These are phyloP conservation scores for Artibeus lituratus DNA, from an alignment of 2,797 vertebrate species.

Conservation along the genomic window DNA sequence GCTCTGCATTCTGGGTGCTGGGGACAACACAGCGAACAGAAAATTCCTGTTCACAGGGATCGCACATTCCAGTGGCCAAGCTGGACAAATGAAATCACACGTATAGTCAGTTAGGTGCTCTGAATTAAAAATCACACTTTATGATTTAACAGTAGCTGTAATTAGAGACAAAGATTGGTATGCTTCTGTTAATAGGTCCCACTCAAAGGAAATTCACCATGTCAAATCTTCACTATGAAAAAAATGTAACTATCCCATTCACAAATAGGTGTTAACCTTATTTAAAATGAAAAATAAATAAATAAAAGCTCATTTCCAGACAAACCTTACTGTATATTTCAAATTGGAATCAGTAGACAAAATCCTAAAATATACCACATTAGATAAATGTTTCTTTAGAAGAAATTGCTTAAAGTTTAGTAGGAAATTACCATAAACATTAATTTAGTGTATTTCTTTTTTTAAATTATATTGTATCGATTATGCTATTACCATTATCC, in stretches of 20 bases:
- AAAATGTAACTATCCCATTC: not conserved
- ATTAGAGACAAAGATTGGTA: not conserved
- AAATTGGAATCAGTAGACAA: not conserved
- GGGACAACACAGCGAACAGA: not conserved
- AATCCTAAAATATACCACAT: not conserved
- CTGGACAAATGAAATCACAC: not conserved
- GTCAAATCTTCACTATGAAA: not conserved
- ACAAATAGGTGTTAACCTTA: not conserved
- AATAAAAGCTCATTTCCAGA: not conserved
- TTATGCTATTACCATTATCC: no score
- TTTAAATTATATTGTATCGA: no score
- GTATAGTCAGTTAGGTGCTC: not conserved
- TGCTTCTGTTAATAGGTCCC: not conserved
- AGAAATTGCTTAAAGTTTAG: not conserved
- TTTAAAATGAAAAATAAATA: not conserved
- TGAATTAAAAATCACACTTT: conserved; percentile 2
- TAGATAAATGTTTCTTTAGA: not conserved
- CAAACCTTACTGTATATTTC: not conserved
- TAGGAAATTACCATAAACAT: not conserved
- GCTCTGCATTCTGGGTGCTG: not conserved
- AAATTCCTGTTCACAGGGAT: not conserved
- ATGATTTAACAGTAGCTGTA: not conserved
- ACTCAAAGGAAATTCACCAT: not conserved
- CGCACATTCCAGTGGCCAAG: not conserved
- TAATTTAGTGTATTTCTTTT: not conserved